Conservation (phyloP, 1,140 invertebrate species). For the Potamilus streckersoni region DNA sequence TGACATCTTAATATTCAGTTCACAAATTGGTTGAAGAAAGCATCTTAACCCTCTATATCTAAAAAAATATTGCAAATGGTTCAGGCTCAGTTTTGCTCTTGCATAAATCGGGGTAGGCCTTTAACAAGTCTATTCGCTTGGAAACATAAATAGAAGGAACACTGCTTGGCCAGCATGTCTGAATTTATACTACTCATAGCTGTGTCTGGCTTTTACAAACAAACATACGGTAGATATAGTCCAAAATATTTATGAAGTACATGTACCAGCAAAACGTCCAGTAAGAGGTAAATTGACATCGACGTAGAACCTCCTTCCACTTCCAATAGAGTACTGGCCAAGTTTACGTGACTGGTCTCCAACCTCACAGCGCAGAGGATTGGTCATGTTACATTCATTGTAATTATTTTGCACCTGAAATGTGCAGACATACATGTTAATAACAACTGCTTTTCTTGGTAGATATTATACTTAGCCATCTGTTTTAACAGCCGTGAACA, state of each 20-base stretch:
- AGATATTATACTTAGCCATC: not conserved
- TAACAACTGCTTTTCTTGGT: not conserved
- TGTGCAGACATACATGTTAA: constrained; percentile 3
- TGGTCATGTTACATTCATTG: constrained; percentile 85
- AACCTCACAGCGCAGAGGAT: constrained; percentile 91
- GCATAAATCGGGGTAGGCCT: not conserved
- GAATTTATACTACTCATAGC: not conserved
- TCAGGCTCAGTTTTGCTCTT: no score
- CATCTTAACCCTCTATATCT: no score
- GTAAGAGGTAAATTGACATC: constrained; percentile 89
- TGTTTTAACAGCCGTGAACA: no score
- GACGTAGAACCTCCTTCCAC: constrained; percentile 80
- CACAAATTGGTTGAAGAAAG: no score
- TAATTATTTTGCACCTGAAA: constrained; percentile 70
- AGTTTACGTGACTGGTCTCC: constrained; percentile 89
- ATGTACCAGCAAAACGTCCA: constrained; percentile 66
- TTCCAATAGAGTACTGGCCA: constrained; percentile 86
- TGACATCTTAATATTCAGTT: no score
- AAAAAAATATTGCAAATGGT: no score
- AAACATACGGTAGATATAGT: not conserved
- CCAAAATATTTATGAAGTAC: constrained; percentile 1
- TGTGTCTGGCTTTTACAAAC: not conserved
- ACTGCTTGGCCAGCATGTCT: not conserved
- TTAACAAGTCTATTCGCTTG: not conserved
- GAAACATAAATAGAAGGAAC: not conserved